phyloP scores from a whole-genome alignment of 2,888 invertebrate species.

The Archips crataeganus region DNA sequence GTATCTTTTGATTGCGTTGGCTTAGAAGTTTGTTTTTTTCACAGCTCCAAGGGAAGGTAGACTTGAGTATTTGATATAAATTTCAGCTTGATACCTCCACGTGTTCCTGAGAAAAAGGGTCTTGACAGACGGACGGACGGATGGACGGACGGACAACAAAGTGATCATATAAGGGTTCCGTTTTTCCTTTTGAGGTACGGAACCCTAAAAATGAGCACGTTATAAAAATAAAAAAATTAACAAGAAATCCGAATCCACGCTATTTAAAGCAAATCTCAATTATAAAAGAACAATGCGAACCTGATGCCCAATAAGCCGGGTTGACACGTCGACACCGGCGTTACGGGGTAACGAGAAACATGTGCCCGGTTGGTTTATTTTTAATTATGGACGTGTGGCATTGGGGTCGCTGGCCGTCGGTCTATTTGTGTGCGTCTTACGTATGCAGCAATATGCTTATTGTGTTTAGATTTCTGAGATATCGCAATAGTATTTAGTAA shows the following conservation, averaged over 20 bases:
- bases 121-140: too few species aligned
- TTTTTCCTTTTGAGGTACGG: too few species aligned
- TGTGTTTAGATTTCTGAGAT: conserved; percentile 30
- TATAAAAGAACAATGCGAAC: neutral
- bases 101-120: too few species aligned
- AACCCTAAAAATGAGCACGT: too few species aligned
- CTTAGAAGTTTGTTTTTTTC: too few species aligned
- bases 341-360: conserved; percentile 31
- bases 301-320: conserved; percentile 7
- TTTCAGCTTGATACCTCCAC: too few species aligned
- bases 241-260: neutral
- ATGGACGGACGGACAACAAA: too few species aligned
- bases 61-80: too few species aligned
- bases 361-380: conserved; percentile 50
- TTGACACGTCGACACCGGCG: conserved; percentile 34
- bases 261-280: neutral
- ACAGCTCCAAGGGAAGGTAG: too few species aligned
- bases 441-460: conserved; percentile 44
- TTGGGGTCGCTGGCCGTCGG: conserved; percentile 60
- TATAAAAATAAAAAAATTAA: too few species aligned
- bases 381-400: conserved; percentile 63
- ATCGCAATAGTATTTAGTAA: conserved; percentile 1
- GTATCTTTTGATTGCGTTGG: too few species aligned
- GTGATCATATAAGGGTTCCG: too few species aligned
- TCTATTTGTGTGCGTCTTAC: conserved; percentile 62